Percentiles rank a stretch among this genome's conserved stretches.
Conservation (phyloP, 2,113 vertebrate species). For the Larimichthys polyactis region DNA sequence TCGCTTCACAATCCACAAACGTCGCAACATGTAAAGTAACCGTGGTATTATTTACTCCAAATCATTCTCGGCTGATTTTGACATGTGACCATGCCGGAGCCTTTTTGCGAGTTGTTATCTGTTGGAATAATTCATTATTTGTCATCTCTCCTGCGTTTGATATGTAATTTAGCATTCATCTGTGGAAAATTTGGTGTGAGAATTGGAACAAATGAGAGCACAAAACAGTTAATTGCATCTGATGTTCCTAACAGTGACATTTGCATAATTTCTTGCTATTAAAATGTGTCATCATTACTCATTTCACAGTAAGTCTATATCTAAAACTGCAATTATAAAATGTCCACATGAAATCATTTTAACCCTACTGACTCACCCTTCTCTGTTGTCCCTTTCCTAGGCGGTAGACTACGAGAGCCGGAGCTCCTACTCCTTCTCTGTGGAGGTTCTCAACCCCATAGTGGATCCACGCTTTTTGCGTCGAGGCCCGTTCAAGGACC, state of each 20-base stretch:
- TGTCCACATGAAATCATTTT: background rate
- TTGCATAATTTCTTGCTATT: slow-evolving; percentile 49
- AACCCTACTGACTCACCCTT: background rate
- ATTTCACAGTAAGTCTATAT: slow-evolving; percentile 39
- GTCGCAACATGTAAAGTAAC: slow-evolving; percentile 44
- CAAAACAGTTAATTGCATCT: slow-evolving; percentile 27
- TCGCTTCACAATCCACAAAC: slow-evolving; percentile 37
- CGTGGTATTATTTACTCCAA: slow-evolving; percentile 40
- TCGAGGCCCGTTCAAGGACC: slow-evolving; percentile 91
- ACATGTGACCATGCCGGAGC: slow-evolving; percentile 36
- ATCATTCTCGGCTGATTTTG: slow-evolving; percentile 37
- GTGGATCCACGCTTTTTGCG: slow-evolving; percentile 91
- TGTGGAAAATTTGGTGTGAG: slow-evolving; percentile 42
- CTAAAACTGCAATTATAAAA: slow-evolving; percentile 11
- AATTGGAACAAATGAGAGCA: slow-evolving; percentile 56
- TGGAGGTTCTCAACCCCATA: slow-evolving; percentile 91
- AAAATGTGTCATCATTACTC: slow-evolving; percentile 14
- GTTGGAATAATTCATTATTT: slow-evolving; percentile 63
- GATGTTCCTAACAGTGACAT: slow-evolving; percentile 39
- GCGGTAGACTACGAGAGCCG: slow-evolving; percentile 90
- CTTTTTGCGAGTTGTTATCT: slow-evolving; percentile 36
- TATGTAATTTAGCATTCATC: slow-evolving; percentile 59
- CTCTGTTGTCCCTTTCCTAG: slow-evolving; percentile 66
- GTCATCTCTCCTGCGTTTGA: slow-evolving; percentile 55
- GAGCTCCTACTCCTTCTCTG: slow-evolving; percentile 89